Base-by-base conservation (phyloP, 2,797 vertebrate species). In the Salmo trutta region DNA sequence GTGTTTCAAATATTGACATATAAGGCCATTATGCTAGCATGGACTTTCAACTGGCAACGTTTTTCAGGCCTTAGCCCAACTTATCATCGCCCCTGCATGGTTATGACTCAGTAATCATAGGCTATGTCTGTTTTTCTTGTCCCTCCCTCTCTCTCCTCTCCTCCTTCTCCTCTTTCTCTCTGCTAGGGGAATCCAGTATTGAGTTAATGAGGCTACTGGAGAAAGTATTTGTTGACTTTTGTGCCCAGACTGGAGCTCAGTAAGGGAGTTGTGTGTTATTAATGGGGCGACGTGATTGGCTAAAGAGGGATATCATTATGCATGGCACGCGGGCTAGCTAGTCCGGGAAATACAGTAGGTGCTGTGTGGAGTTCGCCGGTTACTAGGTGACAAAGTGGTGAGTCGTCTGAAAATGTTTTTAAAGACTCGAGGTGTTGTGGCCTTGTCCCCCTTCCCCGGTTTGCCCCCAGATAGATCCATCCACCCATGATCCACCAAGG, bases 171-270 rank as follows among this genome's bases (percentile, higher is more conserved):
- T 81, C 81, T 83, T 87, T 74, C 74, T 81, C 80, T 72, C 75
- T 84, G 84, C 75, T 69, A 72, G 75, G 78, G 73, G 51, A 79
- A 83, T 90, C 80, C 85, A 88, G 85, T 84, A 85, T 86, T 76
- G 87, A 91, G 71, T 79, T 36, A 73, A 85, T 87, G 85, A 82
- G 81, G 79, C 88, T 84, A 67, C 87, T 84, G 87, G 85, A 86
- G 86, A 92, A 91, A 92, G 89, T 87, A 85, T 90, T 92, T 93
- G 91, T 92, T 94, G 91, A 93, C 87, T 93, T 93, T 92, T 89
- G 75, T 31, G 84, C 84, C 81, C 84, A 88, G 87, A 86, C 90
- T 85, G 87, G 82, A 82, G 84, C 90, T 91, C 88, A 88, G 90
- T 90, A 85, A 88, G 90, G 88, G 86, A 91, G 86, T 88, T 85